A percentile compares a stretch with the other conserved stretches of the same genome.
Conservation (phyloP, 2,797 vertebrate species). For the Premnoplex brunnescens region DNA sequence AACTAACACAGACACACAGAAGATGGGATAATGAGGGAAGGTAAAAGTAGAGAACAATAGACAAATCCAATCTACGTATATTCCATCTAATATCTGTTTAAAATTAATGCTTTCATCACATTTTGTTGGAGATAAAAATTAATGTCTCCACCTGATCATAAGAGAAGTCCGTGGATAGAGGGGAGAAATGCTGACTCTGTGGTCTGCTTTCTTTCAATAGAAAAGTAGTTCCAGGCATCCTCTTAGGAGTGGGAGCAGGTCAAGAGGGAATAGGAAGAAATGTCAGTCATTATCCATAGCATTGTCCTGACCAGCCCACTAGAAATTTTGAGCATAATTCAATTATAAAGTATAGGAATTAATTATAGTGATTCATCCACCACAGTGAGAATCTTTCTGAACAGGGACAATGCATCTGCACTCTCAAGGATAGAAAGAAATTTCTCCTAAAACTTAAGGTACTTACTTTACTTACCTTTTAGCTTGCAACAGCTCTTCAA, state of each 20-base stretch:
- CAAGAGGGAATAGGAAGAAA: background rate
- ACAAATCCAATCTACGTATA: background rate
- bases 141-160: background rate
- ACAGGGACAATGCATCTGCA: background rate
- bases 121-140: background rate
- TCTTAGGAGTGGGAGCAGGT: background rate
- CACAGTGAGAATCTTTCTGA: background rate
- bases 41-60: background rate
- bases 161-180: background rate
- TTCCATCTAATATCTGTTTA: background rate
- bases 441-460: background rate
- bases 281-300: background rate
- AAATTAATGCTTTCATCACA: background rate
- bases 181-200: background rate
- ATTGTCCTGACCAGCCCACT: background rate
- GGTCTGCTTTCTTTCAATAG: background rate
- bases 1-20: background rate
- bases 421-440: background rate
- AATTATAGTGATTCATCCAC: background rate
- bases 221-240: background rate
- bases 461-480: background rate
- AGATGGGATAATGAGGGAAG: background rate
- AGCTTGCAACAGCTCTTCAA: background rate
- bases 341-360: background rate
- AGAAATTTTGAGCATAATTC: background rate